Evolutionary conservation across 1,140 invertebrate species (phyloP), one percentile per base, ranked within the genome.

Genomic region (Epicauta chinensis): DNA sequence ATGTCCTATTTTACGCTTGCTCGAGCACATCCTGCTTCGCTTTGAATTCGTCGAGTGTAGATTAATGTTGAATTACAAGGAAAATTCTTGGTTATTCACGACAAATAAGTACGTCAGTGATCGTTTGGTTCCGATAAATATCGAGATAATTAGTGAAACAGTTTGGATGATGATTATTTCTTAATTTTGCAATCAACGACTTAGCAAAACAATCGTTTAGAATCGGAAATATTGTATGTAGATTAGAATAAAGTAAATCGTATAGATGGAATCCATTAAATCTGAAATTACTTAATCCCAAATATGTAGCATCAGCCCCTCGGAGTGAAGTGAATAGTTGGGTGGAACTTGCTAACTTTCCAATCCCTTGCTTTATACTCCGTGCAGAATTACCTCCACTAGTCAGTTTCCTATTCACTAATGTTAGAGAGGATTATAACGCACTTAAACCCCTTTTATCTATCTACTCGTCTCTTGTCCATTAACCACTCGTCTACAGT

Each of bases 371-470:
- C 51, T 32, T 45, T 45, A 45, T 45, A 29, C 30, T 13, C 15
- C 29, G 15, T 41, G 39, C 35, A 49, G 36, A 40, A 36, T 40
- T 54, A 48, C 52, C 39, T 48, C 38, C 52, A 51, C 38, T 40
- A 43, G 41, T 14, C 40, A 43, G 40, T 16, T 29, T 48, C 53
- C 55, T 51, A 59, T 59, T 61, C 59, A 59, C 59, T 56, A 59
- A 58, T 58, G 59, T 59, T 45, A 50, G 47, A 35, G 32, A 45
- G 47, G 59, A 61, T 61, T 61, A 61, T 61, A 61, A 61, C 51
- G 53, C 59, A 61, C 56, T 61, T 59, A 61, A 61, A 61, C 56
- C 59, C 56, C 56, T 61, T 61, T 61, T 60, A 56, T 60, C 54
- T 56, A 52, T 42, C 43, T 31, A 31, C 32, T 45, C 37, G 58